Base-by-base conservation (phyloP, 2,888 invertebrate genomes). In the Octonoba sinensis region DNA sequence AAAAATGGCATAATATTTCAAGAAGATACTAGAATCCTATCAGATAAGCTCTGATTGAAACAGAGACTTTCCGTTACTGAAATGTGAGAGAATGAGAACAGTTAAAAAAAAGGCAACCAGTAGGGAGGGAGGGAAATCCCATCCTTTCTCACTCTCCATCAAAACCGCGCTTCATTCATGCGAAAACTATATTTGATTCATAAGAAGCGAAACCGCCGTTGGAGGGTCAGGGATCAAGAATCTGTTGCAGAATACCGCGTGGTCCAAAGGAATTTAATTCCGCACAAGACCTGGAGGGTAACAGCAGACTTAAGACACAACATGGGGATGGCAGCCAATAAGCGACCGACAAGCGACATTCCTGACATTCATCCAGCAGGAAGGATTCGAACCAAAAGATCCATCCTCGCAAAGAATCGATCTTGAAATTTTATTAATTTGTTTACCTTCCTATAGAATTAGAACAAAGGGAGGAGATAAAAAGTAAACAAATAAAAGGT, bases 221-320 rank as follows among this genome's bases (percentile, higher is more conserved):
- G 36, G 36, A 20, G 49, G 65, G 72, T 72, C 72, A 51, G 72
- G 44, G 44, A 47, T n/a, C 56, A 20, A 57, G 62, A 47, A 64
- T 27, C 22, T 44, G 46, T 65, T 57, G 56, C 46, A 54, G 24
- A 16, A 64, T 73, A 54, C 64, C 16, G 64, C 57, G 27, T 57
- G 49, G 74, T 74, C 22, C 36, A 47, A 27, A 36, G 47, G 72
- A 78, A 66, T 78, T 78, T 78, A 78, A 78, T 78, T 78, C 54
- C 78, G 49, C 18, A n/a, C 59, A 46, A 36, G 36, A 36, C 36
- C 36, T 36, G 36, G 36, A 18, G 6, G 72, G 72, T 78, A 59
- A 49, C 57, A 60, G 36, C 56, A 60, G 57, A 56, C 54, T 77
- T 71, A 69, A 77, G 47, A 70, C 59, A 57, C 60, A 76, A 51